Evolutionary conservation across 2,797 vertebrate species (phyloP), one percentile per base, ranked within the genome.

Genomic region (Sebastes reedi): DNA sequence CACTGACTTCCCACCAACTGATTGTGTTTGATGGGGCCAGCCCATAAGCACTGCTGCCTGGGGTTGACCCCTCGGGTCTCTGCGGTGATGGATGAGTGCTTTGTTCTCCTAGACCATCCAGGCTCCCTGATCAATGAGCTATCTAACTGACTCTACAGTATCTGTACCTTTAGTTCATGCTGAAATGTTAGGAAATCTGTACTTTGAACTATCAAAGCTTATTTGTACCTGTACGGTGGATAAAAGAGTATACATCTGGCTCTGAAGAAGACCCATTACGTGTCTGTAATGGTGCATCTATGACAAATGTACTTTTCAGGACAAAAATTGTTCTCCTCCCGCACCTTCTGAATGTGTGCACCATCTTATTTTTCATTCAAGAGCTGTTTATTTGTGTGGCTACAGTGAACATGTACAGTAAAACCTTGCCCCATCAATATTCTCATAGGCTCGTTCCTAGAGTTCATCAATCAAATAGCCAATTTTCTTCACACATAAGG

Each of bases 131-230:
- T 83, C 73, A 39, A 42, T 80, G 25, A 60, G 12, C 64, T 56
- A 25, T 67, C 52, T 27, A 46, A 71, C 25, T 64, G 58, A 74
- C 46, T 50, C 59, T 62, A 62, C n/a, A 52, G 55, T 54, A 54
- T 68, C 61, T 71, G 34, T 30, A 72, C 55, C 12, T 70, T 34
- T 39, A 58, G 39, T 68, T 46, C 36, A 69, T 46, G 6, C 14
- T 75, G 62, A 61, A 75, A 76, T 60, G 55, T 29, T 60, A 20
- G 58, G 14, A 65, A 64, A 74, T 66, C 11, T 59, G 55, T 27
- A 10, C 59, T 76, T 75, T 82, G 12, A 79, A 65, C 67, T 42
- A 60, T 75, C 60, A 82, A 84, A 72, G 66, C 59, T 30, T 39
- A 34, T 83, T 69, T 80, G 68, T 76, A 72, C 61, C 66, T 83